Evolutionary conservation across 1,140 invertebrate species (phyloP).

Genomic region (Chironomus striatipennis): DNA sequence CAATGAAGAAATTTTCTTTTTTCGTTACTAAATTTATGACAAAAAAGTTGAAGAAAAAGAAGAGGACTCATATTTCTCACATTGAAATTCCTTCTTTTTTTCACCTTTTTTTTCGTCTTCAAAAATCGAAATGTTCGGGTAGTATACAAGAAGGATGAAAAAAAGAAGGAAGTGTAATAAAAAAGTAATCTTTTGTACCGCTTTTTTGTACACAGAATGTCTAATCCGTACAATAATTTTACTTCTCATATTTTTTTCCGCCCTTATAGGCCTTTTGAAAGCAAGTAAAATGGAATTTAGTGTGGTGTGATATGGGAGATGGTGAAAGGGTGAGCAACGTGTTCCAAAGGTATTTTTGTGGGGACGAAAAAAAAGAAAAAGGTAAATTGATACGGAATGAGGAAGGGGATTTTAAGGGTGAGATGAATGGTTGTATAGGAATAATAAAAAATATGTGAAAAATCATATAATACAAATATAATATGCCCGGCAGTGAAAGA

Average conservation of each 20-base stretch:
- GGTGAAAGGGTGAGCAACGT: background rate
- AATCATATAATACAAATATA: constrained; percentile 10
- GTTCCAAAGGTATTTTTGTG: background rate
- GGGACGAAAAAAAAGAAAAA: no score
- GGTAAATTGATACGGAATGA: no score
- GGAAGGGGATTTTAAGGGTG: background rate
- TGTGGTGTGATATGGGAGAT: background rate
- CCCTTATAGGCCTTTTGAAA: no score
- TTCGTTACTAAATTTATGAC: background rate
- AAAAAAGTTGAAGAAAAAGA: background rate
- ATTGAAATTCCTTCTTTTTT: background rate
- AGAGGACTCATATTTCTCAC: no score
- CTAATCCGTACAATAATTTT: constrained; percentile 11
- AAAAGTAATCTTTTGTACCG: constrained; percentile 22
- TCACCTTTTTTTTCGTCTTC: background rate
- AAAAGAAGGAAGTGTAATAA: constrained; percentile 15
- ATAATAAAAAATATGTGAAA: constrained; percentile 15
- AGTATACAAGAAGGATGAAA: background rate
- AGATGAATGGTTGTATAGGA: background rate
- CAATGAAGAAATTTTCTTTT: background rate
- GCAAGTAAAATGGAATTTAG: no score
- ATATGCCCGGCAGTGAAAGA: background rate
- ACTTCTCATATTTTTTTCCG: no score
- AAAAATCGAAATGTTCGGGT: background rate
- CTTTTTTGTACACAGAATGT: constrained; percentile 14